These are phyloP conservation scores for Phthorimaea operculella DNA, from an alignment of 1,140 invertebrate genomes.

Conservation along the genomic window DNA sequence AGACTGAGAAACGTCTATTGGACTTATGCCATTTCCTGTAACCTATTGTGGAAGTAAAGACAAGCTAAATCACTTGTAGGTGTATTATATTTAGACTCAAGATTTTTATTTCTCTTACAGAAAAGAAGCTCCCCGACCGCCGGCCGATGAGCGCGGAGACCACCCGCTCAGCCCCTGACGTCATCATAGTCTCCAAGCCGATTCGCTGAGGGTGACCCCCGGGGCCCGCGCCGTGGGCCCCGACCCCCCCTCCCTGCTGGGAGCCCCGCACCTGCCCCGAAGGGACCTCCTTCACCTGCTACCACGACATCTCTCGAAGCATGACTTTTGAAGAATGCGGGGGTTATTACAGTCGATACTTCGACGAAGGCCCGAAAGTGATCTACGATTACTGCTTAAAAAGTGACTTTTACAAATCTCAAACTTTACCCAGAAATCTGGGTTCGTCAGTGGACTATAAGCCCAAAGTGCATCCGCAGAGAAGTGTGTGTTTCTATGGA, in stretches of 20 bases:
- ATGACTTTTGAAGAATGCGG: slow-evolving; percentile 41
- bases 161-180: slow-evolving; percentile 87
- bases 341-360: slow-evolving; percentile 55
- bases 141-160: slow-evolving; percentile 80
- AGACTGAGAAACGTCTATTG: too few species aligned
- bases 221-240: slow-evolving; percentile 59
- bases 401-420: slow-evolving; percentile 47
- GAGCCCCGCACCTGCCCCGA: slow-evolving; percentile 46
- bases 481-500: slow-evolving; percentile 48
- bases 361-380: slow-evolving; percentile 47
- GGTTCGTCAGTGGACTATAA: slow-evolving; percentile 44
- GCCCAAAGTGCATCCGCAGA: slow-evolving; percentile 34
- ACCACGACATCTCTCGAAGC: slow-evolving; percentile 31
- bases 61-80: too few species aligned
- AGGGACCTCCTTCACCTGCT: slow-evolving; percentile 35
- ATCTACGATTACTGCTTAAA: slow-evolving; percentile 57
- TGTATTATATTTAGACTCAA: too few species aligned
- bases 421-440: slow-evolving; percentile 51
- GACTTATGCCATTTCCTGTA: too few species aligned
- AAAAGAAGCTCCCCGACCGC: slow-evolving; percentile 49
- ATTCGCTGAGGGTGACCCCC: slow-evolving; percentile 61
- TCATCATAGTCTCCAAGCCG: slow-evolving; percentile 71
- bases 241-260: slow-evolving; percentile 39
- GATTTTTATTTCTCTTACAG: slow-evolving; percentile 23
- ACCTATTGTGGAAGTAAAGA: too few species aligned